Evolutionary conservation across 2,797 vertebrate species (phyloP).

Genomic region (Neoniphon sammara): DNA sequence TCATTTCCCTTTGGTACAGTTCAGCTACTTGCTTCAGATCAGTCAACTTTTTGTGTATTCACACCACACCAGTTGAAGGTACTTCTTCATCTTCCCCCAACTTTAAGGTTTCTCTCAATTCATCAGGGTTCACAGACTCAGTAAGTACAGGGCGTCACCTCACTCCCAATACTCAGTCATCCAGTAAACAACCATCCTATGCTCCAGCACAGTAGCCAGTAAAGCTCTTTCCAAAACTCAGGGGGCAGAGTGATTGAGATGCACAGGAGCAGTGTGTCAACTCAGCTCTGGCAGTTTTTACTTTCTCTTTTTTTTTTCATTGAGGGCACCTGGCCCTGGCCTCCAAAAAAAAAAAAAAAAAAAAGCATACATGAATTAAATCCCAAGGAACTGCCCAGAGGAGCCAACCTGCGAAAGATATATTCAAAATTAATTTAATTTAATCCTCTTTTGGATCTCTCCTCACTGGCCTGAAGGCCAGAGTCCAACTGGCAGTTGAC

Average conservation of each 20-base stretch:
- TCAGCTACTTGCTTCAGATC: too few relatives aligned
- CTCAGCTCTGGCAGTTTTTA: neutral
- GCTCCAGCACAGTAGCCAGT: slow-evolving; percentile 18
- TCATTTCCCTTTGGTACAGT: too few relatives aligned
- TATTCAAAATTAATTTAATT: slow-evolving; percentile 62
- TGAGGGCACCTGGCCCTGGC: slow-evolving; percentile 17
- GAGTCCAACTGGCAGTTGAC: slow-evolving; percentile 54
- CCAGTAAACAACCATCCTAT: slow-evolving; percentile 10
- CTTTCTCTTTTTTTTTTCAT: neutral
- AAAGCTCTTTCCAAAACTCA: slow-evolving; percentile 23
- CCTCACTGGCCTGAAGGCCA: slow-evolving; percentile 54
- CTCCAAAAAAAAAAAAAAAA: slow-evolving; percentile 28
- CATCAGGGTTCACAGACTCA: slow-evolving; percentile 21
- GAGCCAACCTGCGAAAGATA: slow-evolving; percentile 52
- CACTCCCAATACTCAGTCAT: slow-evolving; percentile 23
- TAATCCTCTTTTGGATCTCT: slow-evolving; percentile 66
- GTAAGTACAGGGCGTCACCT: slow-evolving; percentile 3
- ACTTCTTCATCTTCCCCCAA: neutral
- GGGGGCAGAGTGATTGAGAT: slow-evolving; percentile 20
- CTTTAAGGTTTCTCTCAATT: slow-evolving; percentile 13
- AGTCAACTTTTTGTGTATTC: too few relatives aligned
- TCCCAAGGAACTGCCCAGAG: slow-evolving; percentile 42
- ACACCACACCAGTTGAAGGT: too few relatives aligned
- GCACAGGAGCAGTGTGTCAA: slow-evolving; percentile 6
- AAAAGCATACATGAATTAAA: slow-evolving; percentile 43